Conservation (phyloP, 2,888 invertebrate species). For the Eilema sororculum region DNA sequence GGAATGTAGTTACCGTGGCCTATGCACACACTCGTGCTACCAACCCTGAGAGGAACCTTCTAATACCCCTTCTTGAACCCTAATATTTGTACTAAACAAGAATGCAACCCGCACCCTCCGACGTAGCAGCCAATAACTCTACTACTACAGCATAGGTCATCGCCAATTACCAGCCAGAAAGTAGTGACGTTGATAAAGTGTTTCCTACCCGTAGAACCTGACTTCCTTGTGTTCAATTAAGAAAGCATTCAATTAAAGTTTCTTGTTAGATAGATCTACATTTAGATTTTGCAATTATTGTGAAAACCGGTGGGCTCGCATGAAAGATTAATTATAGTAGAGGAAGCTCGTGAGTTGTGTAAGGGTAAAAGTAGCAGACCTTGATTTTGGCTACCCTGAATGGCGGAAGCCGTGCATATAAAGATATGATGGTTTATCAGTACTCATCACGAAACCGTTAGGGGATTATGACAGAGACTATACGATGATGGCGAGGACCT, state of each 20-base stretch:
- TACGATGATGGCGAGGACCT: too few relatives aligned
- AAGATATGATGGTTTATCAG: too few relatives aligned
- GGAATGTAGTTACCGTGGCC: too few relatives aligned
- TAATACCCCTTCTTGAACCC: too few relatives aligned
- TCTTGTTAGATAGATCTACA: neutral
- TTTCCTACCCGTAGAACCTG: constrained; percentile 1
- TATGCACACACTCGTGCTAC: too few relatives aligned
- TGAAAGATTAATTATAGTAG: neutral
- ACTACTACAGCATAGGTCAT: neutral
- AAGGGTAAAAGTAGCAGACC: too few relatives aligned
- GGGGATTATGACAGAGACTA: too few relatives aligned
- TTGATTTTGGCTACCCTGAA: too few relatives aligned
- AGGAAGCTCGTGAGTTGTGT: neutral
- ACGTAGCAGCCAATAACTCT: neutral
- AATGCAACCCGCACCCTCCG: neutral
- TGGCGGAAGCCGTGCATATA: too few relatives aligned
- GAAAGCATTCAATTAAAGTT: neutral
- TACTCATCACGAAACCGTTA: too few relatives aligned
- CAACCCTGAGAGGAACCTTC: too few relatives aligned
- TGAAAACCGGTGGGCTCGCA: neutral
- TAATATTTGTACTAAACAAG: neutral
- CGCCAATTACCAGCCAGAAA: constrained; percentile 5
- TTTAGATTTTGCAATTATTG: constrained; percentile 4
- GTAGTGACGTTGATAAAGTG: neutral
- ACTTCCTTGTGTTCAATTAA: neutral